Conservation (phyloP, 1,140 invertebrate genomes). For the Dermatophagoides farinae region DNA sequence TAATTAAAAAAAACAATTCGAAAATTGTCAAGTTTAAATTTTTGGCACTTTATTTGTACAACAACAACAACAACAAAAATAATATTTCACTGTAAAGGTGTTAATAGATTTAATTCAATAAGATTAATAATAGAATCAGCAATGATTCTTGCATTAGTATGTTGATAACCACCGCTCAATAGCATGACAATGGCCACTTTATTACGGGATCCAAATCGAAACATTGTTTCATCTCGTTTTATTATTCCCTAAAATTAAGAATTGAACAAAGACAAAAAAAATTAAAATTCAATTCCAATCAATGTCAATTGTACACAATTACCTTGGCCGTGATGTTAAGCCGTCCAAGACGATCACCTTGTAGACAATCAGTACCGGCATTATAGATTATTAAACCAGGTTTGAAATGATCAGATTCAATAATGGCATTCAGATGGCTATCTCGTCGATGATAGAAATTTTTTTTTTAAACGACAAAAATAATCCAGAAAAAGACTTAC, state of each 20-base stretch:
- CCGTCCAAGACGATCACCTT: conserved; percentile 50
- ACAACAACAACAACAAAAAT: no score
- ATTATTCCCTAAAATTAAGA: conserved; percentile 46
- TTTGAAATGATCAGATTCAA: conserved; percentile 40
- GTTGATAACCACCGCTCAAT: conserved; percentile 54
- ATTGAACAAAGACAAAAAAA: conserved; percentile 14
- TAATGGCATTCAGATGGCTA: conserved; percentile 36
- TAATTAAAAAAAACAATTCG: no score
- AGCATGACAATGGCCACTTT: conserved; percentile 63
- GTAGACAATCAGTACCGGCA: conserved; percentile 62
- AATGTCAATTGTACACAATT: no score
- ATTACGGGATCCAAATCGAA: conserved; percentile 38
- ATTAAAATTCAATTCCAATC: conserved; percentile 1
- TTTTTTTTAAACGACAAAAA: not conserved
- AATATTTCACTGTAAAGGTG: not conserved
- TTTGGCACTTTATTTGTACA: no score
- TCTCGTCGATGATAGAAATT: conserved; percentile 12
- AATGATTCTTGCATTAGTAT: conserved; percentile 50
- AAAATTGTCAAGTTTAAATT: no score
- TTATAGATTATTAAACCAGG: conserved; percentile 66
- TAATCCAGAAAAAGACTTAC: conserved; percentile 28
- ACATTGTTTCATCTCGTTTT: conserved; percentile 58
- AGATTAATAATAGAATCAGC: conserved; percentile 30
- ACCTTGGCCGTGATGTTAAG: conserved; percentile 38
- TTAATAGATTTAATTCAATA: not conserved